Evolutionary conservation across 92 coral and sea anemone species (phyloP).

Genomic region (Porites lobata): DNA sequence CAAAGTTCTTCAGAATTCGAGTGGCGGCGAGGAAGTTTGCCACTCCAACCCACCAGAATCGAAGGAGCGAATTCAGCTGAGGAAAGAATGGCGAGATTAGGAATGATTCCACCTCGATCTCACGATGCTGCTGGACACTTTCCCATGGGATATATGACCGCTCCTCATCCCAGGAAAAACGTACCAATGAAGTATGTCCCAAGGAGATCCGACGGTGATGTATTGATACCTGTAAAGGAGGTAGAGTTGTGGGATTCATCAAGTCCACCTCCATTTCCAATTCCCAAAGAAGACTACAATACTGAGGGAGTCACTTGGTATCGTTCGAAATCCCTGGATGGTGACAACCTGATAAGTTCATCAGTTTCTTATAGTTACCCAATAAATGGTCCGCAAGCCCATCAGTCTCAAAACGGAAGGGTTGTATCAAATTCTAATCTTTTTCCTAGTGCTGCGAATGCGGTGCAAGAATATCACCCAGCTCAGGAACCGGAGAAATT

Average conservation of each 20-base stretch:
- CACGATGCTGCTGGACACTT: slow-evolving; percentile 11
- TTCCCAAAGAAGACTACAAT: slow-evolving; percentile 45
- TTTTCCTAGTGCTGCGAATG: slow-evolving; percentile 3
- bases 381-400: slow-evolving; percentile 18
- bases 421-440: background rate
- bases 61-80: slow-evolving; percentile 34
- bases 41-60: background rate
- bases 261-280: slow-evolving; percentile 17
- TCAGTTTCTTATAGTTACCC: slow-evolving; percentile 23
- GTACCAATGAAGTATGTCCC: slow-evolving; percentile 8
- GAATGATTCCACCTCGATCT: slow-evolving; percentile 47
- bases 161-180: slow-evolving; percentile 18
- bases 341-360: background rate
- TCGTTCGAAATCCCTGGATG: slow-evolving; percentile 16
- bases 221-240: slow-evolving; percentile 26
- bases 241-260: slow-evolving; percentile 24
- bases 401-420: slow-evolving; percentile 16
- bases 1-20: slow-evolving; percentile 8
- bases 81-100: slow-evolving; percentile 45
- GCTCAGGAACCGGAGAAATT: slow-evolving; percentile 4
- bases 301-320: slow-evolving; percentile 51
- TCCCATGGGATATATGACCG: slow-evolving; percentile 14
- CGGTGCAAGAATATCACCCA: slow-evolving; percentile 6
- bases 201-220: slow-evolving; percentile 18
- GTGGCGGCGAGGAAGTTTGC: slow-evolving; percentile 33